Base-by-base conservation (phyloP, 2,113 vertebrate species). In the Pachycephala philippinensis region DNA sequence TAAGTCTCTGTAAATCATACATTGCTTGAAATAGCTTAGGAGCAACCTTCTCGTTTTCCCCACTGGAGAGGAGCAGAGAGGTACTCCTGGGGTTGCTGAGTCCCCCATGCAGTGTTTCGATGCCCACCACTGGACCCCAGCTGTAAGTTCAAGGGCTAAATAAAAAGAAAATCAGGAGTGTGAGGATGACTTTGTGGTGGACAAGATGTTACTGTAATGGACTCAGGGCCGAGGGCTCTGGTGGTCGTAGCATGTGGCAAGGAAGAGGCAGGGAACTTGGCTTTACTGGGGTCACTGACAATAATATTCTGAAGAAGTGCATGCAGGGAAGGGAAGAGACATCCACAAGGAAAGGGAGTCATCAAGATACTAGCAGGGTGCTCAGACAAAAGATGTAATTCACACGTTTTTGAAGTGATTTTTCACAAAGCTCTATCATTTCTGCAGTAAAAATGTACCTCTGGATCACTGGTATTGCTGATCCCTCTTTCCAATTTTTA, bases 31-130 rank as follows among this genome's bases (percentile, higher is more conserved):
- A 17, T 17, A 57, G 1, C 3, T 74, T 45, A 37, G 20, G 28
- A 49, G 9, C 17, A 75, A 10, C 9, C 2, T 4, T 77, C 37
- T 53, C 1, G 0, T 70, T 77, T 81, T 63, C 56, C 50, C 20
- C 16, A 12, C 16, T 39, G 42, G 15, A 19, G 49, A 87, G 28
- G 31, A 84, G 16, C 40, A 70, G 30, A 81, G 33, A 47, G 28
- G 20, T 10, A 20, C 9, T 87, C 3, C 13, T 60, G 37, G 10
- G 0, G 1, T 30, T 35, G 49, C 42, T 61, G 50, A 84, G 45
- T 39, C 13, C 3, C 23, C 20, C 54, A 14, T 0, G 0, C 7
- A 12, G 24, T 35, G 37, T 53, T 89, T 57, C 28, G 24, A 2
- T 33, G 18, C 21, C 4, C 3, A n/a, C 31, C 22, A 66, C 6